phyloP scores from a whole-genome alignment of 2,797 vertebrate species.

The Parotocinclus haroldoi region DNA sequence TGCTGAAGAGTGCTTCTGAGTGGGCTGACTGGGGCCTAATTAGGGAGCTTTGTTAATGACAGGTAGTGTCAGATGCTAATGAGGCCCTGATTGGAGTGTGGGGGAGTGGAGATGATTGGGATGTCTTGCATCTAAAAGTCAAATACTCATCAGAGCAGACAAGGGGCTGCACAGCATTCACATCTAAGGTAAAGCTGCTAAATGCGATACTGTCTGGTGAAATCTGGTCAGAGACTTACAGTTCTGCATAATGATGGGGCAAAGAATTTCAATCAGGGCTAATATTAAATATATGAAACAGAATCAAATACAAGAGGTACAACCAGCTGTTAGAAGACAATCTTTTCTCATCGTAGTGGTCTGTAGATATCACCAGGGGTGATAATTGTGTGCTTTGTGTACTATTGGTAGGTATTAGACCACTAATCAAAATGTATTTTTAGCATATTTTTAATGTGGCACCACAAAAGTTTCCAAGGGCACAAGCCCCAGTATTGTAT shows the following conservation, averaged over 20 bases:
- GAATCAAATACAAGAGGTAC: background rate
- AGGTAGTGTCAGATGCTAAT: conserved; percentile 61
- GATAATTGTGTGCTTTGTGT: too few relatives aligned
- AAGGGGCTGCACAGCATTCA: conserved; percentile 43
- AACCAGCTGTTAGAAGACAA: too few relatives aligned
- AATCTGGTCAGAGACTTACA: conserved; percentile 20
- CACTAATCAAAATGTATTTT: too few relatives aligned
- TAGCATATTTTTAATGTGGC: too few relatives aligned
- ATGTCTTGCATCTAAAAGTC: conserved; percentile 54
- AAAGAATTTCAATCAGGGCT: conserved; percentile 26
- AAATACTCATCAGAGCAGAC: conserved; percentile 55
- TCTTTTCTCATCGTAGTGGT: too few relatives aligned
- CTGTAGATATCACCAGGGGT: too few relatives aligned
- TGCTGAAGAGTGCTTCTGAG: conserved; percentile 54
- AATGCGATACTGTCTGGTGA: conserved; percentile 25
- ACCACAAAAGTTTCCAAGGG: too few relatives aligned
- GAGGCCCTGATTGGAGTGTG: conserved; percentile 59
- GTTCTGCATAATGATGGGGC: conserved; percentile 6
- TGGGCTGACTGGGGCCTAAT: conserved; percentile 61
- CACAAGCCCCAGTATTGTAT: too few relatives aligned
- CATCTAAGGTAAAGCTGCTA: conserved; percentile 31
- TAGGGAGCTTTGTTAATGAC: conserved; percentile 58
- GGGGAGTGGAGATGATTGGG: conserved; percentile 53
- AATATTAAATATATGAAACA: background rate
- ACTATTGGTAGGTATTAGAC: too few relatives aligned